Evolutionary conservation across 2,797 vertebrate genomes (phyloP).

Genomic region (Tangara arthus): DNA sequence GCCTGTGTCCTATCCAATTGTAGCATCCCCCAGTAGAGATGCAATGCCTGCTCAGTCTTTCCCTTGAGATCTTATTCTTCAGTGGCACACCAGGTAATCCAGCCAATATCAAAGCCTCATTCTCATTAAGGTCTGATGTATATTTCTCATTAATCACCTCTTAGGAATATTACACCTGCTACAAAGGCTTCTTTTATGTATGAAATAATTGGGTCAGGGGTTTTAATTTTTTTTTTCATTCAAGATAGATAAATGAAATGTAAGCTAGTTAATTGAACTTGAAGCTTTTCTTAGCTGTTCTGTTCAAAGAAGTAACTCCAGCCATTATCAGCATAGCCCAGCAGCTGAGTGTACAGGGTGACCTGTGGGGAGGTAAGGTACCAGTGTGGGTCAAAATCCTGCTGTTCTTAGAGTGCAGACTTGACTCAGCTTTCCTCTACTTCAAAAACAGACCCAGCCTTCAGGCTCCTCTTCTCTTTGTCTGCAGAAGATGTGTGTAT

Average conservation of each 20-base stretch:
- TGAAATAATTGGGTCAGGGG: conserved; percentile 32
- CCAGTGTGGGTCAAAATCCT: not conserved
- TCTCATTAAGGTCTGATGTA: not conserved
- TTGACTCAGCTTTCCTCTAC: not conserved
- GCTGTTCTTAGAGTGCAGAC: not conserved
- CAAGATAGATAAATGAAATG: not conserved
- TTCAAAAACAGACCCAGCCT: not conserved
- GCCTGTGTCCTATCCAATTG: accelerated
- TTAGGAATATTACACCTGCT: conserved; percentile 36
- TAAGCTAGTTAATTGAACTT: not conserved
- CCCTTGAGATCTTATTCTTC: not conserved
- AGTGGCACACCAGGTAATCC: not conserved
- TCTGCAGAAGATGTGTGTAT: not conserved
- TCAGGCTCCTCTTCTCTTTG: not conserved
- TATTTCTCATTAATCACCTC: conserved; percentile 29
- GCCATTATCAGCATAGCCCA: not conserved
- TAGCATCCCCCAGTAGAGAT: not conserved
- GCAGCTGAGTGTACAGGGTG: not conserved
- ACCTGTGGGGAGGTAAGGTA: not conserved
- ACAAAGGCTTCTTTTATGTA: conserved; percentile 48
- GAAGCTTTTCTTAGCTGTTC: not conserved
- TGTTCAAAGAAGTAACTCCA: not conserved
- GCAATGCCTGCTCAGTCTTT: not conserved
- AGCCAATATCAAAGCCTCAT: conserved; percentile 37
- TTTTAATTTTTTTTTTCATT: not conserved